phyloP scores from a whole-genome alignment of 2,113 vertebrate genomes.

The Laterallus jamaicensis region DNA sequence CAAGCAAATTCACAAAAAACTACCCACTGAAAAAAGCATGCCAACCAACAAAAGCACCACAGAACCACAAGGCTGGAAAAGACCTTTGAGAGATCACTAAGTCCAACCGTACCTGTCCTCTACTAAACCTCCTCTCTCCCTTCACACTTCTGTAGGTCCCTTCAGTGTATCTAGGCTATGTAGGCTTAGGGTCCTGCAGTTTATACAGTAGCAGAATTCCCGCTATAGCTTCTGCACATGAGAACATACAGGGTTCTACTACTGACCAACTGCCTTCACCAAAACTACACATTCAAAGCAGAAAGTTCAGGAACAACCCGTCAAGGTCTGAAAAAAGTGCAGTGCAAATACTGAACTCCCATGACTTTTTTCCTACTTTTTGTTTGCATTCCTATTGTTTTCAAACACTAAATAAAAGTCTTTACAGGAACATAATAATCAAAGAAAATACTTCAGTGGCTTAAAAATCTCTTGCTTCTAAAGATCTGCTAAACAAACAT shows the following conservation, averaged over 20 bases:
- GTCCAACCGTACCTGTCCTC: too few relatives aligned
- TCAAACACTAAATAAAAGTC: not conserved
- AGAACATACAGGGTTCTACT: not conserved
- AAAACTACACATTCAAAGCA: not conserved
- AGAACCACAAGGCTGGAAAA: not conserved
- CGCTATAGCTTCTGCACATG: not conserved
- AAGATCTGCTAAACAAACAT: not conserved
- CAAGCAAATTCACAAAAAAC: not conserved
- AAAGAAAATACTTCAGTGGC: not conserved
- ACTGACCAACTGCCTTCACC: not conserved
- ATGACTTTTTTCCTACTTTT: not conserved
- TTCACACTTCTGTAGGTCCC: not conserved
- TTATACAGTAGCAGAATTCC: not conserved
- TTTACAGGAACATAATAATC: not conserved
- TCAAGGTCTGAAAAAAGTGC: not conserved
- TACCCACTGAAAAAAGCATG: not conserved
- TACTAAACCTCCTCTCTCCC: not conserved
- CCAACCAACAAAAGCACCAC: not conserved
- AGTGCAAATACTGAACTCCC: not conserved
- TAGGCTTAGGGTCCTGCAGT: rapidly evolving
- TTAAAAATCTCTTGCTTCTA: not conserved
- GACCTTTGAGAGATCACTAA: too few relatives aligned
- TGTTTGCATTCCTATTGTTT: not conserved
- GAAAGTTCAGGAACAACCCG: not conserved
- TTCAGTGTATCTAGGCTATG: not conserved